These are phyloP conservation scores for Phaenicophaeus curvirostris DNA, from an alignment of 2,797 vertebrate species.

Conservation along the genomic window DNA sequence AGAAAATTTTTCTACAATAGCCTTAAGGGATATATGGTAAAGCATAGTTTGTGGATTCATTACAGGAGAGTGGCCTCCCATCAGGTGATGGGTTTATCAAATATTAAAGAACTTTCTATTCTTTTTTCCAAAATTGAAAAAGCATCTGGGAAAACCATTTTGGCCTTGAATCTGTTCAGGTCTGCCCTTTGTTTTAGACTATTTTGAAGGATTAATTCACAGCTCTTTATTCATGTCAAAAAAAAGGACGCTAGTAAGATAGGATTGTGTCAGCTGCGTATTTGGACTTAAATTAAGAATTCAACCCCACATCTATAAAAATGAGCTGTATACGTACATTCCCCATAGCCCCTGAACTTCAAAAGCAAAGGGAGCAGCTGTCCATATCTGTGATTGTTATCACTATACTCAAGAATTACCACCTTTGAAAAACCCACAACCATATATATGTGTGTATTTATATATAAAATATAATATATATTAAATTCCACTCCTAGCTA, in stretches of 20 bases:
- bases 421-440: background rate
- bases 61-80: background rate
- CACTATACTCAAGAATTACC: background rate
- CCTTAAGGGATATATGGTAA: background rate
- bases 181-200: slow-evolving; percentile 14
- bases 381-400: background rate
- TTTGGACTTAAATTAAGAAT: background rate
- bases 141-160: background rate
- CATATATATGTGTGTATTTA: too few species aligned
- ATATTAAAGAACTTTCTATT: background rate
- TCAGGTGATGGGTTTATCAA: slow-evolving; percentile 7
- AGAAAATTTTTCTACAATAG: background rate
- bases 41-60: background rate
- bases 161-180: background rate
- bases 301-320: slow-evolving; percentile 9
- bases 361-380: slow-evolving; percentile 58
- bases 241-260: background rate
- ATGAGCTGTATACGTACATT: slow-evolving; percentile 17
- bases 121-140: slow-evolving; percentile 11
- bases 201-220: background rate
- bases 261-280: background rate
- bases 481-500: background rate
- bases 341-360: slow-evolving; percentile 31
- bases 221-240: slow-evolving; percentile 6
- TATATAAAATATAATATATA: background rate